A percentile compares a stretch with the other conserved stretches of the same genome.
Evolutionary conservation across 2,888 invertebrate species (phyloP).

Genomic region (Dione vanillae): DNA sequence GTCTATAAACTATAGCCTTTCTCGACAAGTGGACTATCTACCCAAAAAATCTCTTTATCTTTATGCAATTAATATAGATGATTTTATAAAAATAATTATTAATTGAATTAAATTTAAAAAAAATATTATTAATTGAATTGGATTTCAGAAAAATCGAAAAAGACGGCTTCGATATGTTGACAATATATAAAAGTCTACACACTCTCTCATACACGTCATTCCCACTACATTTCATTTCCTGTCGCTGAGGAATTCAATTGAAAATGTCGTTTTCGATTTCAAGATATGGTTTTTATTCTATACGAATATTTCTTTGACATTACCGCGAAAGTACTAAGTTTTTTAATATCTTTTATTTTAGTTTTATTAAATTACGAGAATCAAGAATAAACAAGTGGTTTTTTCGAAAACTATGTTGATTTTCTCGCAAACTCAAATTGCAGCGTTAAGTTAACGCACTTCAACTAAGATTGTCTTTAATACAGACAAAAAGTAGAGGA

Average conservation of each 20-base stretch:
- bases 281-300: slow-evolving; percentile 1
- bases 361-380: no score
- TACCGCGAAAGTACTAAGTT: not conserved
- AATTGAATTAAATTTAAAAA: not conserved
- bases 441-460: no score
- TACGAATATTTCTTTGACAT: not conserved
- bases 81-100: not conserved
- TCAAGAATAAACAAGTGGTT: no score
- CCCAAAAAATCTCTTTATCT: no score
- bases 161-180: not conserved
- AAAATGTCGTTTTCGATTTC: slow-evolving; percentile 20
- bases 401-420: no score
- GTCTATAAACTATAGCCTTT: no score
- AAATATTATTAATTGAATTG: not conserved
- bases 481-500: no score
- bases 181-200: not conserved
- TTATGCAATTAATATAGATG: no score
- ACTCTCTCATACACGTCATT: slow-evolving; percentile 24
- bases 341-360: no score
- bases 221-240: slow-evolving; percentile 25
- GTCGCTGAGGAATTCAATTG: not conserved
- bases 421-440: no score
- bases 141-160: not conserved
- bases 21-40: no score
- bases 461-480: no score